Evolutionary conservation across 2,113 vertebrate genomes (phyloP).

Genomic region (Gobius niger): DNA sequence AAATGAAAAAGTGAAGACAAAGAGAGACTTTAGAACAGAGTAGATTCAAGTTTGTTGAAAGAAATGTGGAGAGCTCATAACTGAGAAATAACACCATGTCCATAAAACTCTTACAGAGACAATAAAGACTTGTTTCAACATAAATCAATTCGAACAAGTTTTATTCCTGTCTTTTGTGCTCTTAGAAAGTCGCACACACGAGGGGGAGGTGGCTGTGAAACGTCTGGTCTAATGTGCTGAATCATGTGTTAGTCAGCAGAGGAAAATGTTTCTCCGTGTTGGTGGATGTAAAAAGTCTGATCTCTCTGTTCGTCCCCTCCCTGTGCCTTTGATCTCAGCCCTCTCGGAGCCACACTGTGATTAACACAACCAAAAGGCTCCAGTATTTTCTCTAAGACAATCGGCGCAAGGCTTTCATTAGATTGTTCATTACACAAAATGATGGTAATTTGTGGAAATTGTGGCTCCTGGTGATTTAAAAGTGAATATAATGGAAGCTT

Average conservation of each 20-base stretch:
- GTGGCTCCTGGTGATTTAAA: conserved; percentile 9
- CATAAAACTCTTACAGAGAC: background rate
- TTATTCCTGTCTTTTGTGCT: background rate
- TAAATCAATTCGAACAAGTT: background rate
- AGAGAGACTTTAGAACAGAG: conserved; percentile 15
- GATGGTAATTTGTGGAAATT: conserved; percentile 28
- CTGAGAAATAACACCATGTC: conserved; percentile 3
- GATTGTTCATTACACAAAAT: conserved; percentile 19
- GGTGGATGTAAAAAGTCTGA: conserved; percentile 38
- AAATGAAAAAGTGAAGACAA: conserved; percentile 26
- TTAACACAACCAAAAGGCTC: conserved; percentile 16
- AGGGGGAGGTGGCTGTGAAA: conserved; percentile 13
- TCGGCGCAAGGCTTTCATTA: conserved; percentile 16
- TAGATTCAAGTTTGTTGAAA: conserved; percentile 36
- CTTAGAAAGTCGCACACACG: conserved; percentile 17
- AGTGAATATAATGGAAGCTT: conserved; percentile 12
- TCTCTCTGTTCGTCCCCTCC: conserved; percentile 39
- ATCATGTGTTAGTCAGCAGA: conserved; percentile 58
- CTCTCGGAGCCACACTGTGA: conserved; percentile 29
- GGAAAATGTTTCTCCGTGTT: conserved; percentile 52
- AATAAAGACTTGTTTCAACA: background rate
- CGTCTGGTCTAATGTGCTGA: conserved; percentile 42
- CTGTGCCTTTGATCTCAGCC: conserved; percentile 34
- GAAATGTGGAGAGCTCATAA: conserved; percentile 12
- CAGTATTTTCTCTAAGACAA: conserved; percentile 10